phyloP scores from a whole-genome alignment of 2,797 vertebrate genomes.

The Nannoperca australis region DNA sequence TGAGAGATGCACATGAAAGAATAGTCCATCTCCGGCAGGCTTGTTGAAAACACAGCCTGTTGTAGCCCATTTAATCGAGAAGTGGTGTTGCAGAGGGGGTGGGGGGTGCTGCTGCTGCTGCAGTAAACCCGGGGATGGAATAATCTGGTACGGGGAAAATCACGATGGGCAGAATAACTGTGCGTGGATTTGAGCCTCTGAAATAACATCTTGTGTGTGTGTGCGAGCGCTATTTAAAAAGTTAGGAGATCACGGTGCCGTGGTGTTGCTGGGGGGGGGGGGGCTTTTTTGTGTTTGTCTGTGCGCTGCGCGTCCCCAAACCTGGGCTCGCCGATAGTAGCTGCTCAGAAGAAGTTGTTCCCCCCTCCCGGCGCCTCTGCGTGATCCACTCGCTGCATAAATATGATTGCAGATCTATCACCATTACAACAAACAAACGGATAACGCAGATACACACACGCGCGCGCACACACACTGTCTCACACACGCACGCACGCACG shows the following conservation, averaged over 20 bases:
- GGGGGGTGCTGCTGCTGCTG: conserved; percentile 81
- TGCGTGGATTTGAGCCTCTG: conserved; percentile 43
- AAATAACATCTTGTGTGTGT: conserved; percentile 33
- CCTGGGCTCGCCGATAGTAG: conserved; percentile 71
- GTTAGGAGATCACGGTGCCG: conserved; percentile 80
- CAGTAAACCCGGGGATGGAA: conserved; percentile 80
- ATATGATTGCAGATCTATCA: conserved; percentile 83
- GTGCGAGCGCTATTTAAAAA: conserved; percentile 78
- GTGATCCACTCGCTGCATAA: conserved; percentile 82
- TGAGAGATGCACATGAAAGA: conserved; percentile 61
- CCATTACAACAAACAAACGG: conserved; percentile 73
- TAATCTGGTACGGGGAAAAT: conserved; percentile 70
- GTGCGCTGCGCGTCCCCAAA: conserved; percentile 67
- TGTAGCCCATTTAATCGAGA: conserved; percentile 75
- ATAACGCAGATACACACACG: conserved; percentile 56
- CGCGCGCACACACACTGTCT: conserved; percentile 17
- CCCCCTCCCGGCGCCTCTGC: conserved; percentile 72
- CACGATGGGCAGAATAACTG: conserved; percentile 38
- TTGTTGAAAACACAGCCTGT: conserved; percentile 58
- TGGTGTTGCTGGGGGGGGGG: conserved; percentile 76
- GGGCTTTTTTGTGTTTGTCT: conserved; percentile 52
- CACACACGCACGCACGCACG: conserved; percentile 35
- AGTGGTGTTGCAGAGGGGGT: conserved; percentile 82
- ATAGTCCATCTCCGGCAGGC: conserved; percentile 63
- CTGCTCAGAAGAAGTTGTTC: conserved; percentile 82